Conservation (phyloP, 2,113 vertebrate genomes). For the Sorex fumeus region DNA sequence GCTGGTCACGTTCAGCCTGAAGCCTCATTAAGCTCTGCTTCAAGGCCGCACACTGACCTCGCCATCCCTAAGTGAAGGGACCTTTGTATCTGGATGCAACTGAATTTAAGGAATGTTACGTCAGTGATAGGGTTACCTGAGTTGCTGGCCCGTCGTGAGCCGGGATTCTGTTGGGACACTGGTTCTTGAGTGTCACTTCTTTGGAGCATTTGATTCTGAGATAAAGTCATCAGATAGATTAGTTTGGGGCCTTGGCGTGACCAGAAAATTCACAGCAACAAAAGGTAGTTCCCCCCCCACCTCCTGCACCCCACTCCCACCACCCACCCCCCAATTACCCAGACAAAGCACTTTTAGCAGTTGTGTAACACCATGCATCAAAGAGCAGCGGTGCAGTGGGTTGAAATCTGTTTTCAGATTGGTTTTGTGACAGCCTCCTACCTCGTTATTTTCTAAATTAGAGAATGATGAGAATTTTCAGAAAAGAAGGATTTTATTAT, state of each 20-base stretch:
- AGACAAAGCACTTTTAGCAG: background rate
- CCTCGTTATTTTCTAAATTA: constrained; percentile 42
- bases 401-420: no score
- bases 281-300: no score
- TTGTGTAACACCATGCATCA: background rate
- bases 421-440: background rate
- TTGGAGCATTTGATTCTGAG: background rate
- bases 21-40: background rate
- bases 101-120: constrained; percentile 36
- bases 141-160: no score
- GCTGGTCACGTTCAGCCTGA: no score
- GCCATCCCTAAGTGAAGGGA: constrained; percentile 53
- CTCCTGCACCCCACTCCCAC: no score
- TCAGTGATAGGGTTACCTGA: constrained; percentile 25
- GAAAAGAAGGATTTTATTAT: background rate
- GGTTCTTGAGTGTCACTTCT: background rate
- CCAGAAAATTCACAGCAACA: constrained; percentile 48
- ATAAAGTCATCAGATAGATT: background rate
- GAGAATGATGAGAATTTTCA: background rate
- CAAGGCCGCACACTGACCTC: constrained; percentile 18
- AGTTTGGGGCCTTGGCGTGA: background rate
- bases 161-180: background rate
- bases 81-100: constrained; percentile 55
- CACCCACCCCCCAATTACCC: background rate
- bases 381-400: no score